Evolutionary conservation across 2,113 vertebrate species (phyloP), one percentile per base, ranked within the genome.

Genomic region (Neotoma lepida): DNA sequence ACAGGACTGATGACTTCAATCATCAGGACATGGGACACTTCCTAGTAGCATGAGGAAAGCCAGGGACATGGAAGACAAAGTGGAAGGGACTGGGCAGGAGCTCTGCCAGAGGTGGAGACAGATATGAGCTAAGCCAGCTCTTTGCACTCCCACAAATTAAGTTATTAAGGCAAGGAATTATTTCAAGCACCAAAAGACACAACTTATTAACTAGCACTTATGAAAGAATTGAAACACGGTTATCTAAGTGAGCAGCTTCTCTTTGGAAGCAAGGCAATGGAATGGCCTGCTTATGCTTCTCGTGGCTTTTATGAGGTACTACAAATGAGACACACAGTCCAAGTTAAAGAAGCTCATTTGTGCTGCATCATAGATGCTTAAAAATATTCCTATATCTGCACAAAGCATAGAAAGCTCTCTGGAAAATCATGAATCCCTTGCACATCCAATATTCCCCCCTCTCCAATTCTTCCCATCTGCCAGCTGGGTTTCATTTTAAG

Each of bases 401-500:
- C 80, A 93, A 96, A 96, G 91, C 93, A 78, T 84, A 90, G 94
- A 88, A 86, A 92, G 90, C 95, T 95, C 89, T 77, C 92, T 80
- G 86, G 95, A 88, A 96, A 93, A 95, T 85, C 73, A 90, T 33
- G 81, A 81, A 88, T 87, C 91, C 90, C 86, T 76, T 93, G 58
- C 82, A 95, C 35, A 95, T 92, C 90, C 95, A 88, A 90, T 95
- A 91, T 82, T 71, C 46, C 88, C 89, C 91, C 86, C 85, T 89
- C 70, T 63, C 93, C 64, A 58, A 84, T 64, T 89, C 91, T 95
- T 90, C 91, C 82, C 92, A 77, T 91, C 96, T 97, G 97, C 96
- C 97, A 97, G 96, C 97, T 97, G 97, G 97, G 95, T 96, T 97
- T 97, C 97, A 96, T 96, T 97, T 97, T 95, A 97, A 97, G 97